Evolutionary conservation across 1,140 invertebrate genomes (phyloP), one percentile per base, ranked within the genome.

Genomic region (Drosophila eugracilis): DNA sequence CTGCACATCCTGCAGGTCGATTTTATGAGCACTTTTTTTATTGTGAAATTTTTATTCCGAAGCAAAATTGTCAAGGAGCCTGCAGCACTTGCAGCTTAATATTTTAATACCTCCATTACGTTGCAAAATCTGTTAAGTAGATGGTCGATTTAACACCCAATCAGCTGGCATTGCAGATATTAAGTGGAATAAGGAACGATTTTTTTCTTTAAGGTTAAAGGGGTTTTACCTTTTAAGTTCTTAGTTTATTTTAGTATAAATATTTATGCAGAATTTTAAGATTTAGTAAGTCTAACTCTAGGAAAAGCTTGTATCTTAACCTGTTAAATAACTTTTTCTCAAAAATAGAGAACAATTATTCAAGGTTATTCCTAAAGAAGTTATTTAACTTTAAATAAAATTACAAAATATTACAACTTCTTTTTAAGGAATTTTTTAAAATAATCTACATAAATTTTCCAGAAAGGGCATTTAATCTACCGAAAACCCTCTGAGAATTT

Each of bases 1-100:
- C 15, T 44, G 24, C 14, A 44, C 37, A 10, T 44, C 21, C 22
- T 45, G n/a, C 15, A 12, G 9, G 19, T 47, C 9, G 44, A 22
- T 67, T 50, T 45, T 50, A 17, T 32, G 49, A 26, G 21, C 14
- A 37, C 28, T 32, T 44, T 32, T 44, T 55, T 55, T 14, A 42
- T 34, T 62, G 19, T 34, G 21, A n/a, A 5, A 24, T 12, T 54
- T 50, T 52, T 42, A 19, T 15, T 58, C 1, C 19, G 4, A n/a
- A 24, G 15, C 12, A 9, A 36, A 19, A 36, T 9, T 34, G 21
- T 10, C 22, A 24, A 9, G 19, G 15, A n/a, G 36, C 22, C n/a
- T 19, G 12, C 10, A n/a, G n/a, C n/a, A n/a, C 12, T 9, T 3
- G 5, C 30, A 9, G 22, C 36, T 37, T 53, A 28, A 30, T 15